These are phyloP conservation scores for Hyposoter dolosus DNA, from an alignment of 2,888 invertebrate species.

Conservation along the genomic window DNA sequence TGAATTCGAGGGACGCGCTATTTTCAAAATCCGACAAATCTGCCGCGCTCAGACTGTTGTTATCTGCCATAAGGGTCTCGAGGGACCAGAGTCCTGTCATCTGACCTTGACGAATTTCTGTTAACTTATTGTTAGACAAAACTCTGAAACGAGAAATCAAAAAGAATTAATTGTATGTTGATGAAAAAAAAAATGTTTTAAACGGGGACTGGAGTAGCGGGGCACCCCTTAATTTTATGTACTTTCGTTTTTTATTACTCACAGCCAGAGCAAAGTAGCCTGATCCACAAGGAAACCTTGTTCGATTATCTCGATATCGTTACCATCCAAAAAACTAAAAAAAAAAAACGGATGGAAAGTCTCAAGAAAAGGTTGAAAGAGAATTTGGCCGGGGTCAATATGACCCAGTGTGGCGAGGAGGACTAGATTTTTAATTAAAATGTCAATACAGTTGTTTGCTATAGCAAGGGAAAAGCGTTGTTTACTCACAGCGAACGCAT, in stretches of 20 bases:
- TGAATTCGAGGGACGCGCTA: conserved; percentile 83
- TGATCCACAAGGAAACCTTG: conserved; percentile 75
- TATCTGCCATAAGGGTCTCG: conserved; percentile 85
- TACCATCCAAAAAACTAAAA: conserved; percentile 76
- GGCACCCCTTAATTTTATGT: not conserved
- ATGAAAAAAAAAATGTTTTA: not conserved
- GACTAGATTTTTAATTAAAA: not conserved
- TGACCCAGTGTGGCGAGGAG: not conserved
- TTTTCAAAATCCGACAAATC: conserved; percentile 84
- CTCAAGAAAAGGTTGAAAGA: not conserved
- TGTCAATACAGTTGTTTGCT: not conserved
- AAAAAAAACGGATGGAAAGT: not conserved
- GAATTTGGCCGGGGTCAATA: not conserved
- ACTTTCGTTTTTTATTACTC: conserved; percentile 76
- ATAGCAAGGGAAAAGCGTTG: not conserved
- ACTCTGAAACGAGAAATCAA: conserved; percentile 74
- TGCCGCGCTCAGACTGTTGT: conserved; percentile 85
- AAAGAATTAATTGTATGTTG: not conserved
- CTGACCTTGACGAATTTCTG: conserved; percentile 81
- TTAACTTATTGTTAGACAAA: conserved; percentile 82
- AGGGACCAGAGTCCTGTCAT: conserved; percentile 84
- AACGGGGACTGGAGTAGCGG: not conserved
- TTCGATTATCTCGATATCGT: conserved; percentile 74
- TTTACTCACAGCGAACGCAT: conserved; percentile 76
- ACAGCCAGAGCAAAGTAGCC: conserved; percentile 84